phyloP scores from a whole-genome alignment of 2,888 invertebrate genomes.

The Norana najaformis region DNA sequence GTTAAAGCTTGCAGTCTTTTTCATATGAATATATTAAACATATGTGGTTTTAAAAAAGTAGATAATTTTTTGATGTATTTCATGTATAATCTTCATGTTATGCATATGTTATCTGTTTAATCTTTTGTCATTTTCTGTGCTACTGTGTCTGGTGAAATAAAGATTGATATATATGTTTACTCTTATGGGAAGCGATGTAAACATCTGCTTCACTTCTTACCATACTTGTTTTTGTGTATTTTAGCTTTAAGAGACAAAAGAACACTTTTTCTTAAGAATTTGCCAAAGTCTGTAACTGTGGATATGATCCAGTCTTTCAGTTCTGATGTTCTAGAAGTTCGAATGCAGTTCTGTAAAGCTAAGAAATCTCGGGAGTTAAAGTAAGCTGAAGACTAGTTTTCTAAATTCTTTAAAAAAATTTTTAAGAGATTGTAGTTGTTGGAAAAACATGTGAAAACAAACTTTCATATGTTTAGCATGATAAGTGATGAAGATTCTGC shows the following conservation, averaged over 20 bases:
- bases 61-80: too few species aligned
- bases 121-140: too few species aligned
- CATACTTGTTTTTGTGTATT: background rate
- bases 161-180: too few species aligned
- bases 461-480: background rate
- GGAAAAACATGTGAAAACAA: background rate
- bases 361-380: background rate
- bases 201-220: background rate
- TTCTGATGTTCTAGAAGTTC: background rate
- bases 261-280: slow-evolving; percentile 16
- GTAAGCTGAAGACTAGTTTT: background rate
- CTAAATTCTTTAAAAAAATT: background rate
- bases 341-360: background rate
- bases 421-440: background rate
- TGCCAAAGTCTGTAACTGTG: slow-evolving; percentile 9
- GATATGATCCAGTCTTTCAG: background rate
- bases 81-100: too few species aligned
- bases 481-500: background rate
- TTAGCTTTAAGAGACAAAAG: slow-evolving; percentile 7
- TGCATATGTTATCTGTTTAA: too few species aligned
- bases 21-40: too few species aligned
- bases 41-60: too few species aligned
- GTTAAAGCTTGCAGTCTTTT: too few species aligned
- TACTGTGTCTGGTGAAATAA: too few species aligned
- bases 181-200: background rate